phyloP scores from a whole-genome alignment of 2,797 vertebrate species.

The Manis crassicaudata region DNA sequence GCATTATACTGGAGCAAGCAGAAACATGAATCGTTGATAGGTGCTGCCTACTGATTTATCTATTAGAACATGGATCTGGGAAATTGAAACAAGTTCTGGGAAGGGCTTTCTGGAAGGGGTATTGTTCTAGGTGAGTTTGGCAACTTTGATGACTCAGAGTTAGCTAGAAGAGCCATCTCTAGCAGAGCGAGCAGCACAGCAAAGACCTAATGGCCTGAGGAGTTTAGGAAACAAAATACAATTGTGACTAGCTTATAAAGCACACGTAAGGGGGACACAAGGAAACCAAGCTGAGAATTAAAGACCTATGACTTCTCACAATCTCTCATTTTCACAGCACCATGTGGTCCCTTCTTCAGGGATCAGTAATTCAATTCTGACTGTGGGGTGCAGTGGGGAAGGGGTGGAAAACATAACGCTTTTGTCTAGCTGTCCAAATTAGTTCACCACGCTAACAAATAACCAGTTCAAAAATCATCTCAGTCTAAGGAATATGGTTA shows the following conservation, averaged over 20 bases:
- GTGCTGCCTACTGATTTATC: not conserved
- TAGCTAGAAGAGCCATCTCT: not conserved
- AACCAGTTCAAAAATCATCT: not conserved
- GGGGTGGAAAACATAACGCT: not conserved
- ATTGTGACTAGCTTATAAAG: not conserved
- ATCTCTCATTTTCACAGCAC: not conserved
- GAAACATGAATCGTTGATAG: not conserved
- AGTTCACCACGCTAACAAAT: not conserved
- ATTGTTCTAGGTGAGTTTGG: not conserved
- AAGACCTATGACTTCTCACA: not conserved
- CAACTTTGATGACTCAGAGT: not conserved
- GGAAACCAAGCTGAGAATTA: not conserved
- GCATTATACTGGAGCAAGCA: not conserved
- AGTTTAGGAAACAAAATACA: not conserved
- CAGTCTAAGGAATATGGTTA: not conserved
- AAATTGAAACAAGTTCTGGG: not conserved
- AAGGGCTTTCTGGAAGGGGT: not conserved
- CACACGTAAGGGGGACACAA: not conserved
- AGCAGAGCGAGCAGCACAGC: not conserved
- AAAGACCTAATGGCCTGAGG: not conserved
- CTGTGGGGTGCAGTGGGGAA: not conserved
- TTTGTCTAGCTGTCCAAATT: not conserved
- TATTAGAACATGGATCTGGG: not conserved
- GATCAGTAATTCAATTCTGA: not conserved
- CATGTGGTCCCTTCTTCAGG: not conserved